Base-by-base conservation (phyloP, 2,888 invertebrate species). In the Brenthis ino region DNA sequence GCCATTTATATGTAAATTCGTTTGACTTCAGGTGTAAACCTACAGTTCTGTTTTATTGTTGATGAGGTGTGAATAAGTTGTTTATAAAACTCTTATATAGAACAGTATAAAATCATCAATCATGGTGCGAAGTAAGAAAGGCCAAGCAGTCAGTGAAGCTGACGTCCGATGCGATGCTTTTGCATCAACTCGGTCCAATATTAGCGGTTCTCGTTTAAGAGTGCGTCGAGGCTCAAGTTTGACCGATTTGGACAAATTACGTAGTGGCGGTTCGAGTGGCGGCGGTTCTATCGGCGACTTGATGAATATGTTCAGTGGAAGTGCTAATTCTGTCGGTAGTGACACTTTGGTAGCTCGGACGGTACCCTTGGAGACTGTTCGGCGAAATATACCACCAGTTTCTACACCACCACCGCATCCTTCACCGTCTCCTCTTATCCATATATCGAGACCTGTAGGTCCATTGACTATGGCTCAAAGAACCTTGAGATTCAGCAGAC, bases 231-330 rank as follows among this genome's bases (percentile, higher is more conserved):
- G 96, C 0, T 96, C 96, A 0, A 96, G 96, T 76, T 92, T 96
- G 86, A 96, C 96, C 3, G 96, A 96, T 77, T 89, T 96, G 79
- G 96, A 96, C 82, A 95, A 95, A 80, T 83, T 96, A 47, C 89
- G 86, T 65, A 83, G 87, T 43, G 88, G 84, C 13, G 87, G 91
- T 2, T 89, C 92, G 0, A 92, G 89, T 71, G 88, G 91, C 4
- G 91, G 93, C 24, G 95, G 95, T 20, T 96, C 96, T 77, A 96
- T 96, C 58, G 96, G 96, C 3, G 96, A 97, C 83, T 87, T 96
- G 77, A 96, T 96, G 96, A 96, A 96, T 84, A 95, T 94, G 81
- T 96, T 95, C 79, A 96, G 96, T 71, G 95, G 95, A 53, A 95
- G 95, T 80, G 95, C 93, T 72, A 95, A 95, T 93, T 96, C 96